These are phyloP conservation scores for Darevskia nairensis DNA, from an alignment of 2,797 vertebrate genomes.

Conservation along the genomic window DNA sequence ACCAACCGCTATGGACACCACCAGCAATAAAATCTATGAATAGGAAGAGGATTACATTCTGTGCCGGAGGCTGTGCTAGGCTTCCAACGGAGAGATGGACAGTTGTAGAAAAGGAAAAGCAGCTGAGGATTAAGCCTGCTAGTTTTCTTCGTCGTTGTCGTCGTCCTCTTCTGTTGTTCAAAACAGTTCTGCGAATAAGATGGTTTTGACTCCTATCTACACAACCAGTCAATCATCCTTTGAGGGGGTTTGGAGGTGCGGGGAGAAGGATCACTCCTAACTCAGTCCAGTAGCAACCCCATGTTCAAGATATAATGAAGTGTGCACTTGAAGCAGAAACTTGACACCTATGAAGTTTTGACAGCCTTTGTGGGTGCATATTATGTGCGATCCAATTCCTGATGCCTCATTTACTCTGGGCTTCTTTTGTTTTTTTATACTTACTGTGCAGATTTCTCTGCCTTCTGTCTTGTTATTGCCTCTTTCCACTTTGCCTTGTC, in stretches of 20 bases:
- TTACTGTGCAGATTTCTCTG: conserved; percentile 46
- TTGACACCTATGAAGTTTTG: conserved; percentile 49
- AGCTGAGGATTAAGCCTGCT: not conserved
- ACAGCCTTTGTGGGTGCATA: conserved; percentile 49
- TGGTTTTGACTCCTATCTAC: conserved; percentile 8
- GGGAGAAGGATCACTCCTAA: not conserved
- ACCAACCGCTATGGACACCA: not conserved
- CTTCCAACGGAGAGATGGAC: not conserved
- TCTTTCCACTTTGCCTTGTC: conserved; percentile 44
- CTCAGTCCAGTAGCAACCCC: conserved; percentile 39
- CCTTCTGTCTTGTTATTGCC: conserved; percentile 61
- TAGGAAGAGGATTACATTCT: not conserved
- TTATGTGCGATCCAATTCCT: conserved; percentile 57
- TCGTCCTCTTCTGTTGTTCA: not conserved
- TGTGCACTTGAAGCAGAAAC: conserved; percentile 58
- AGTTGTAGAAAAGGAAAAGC: not conserved
- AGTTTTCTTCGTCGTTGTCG: not conserved
- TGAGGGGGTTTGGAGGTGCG: not conserved
- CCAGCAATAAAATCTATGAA: not conserved
- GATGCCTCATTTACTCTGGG: conserved; percentile 48
- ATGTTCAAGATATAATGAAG: conserved; percentile 42
- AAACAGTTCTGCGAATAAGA: not conserved
- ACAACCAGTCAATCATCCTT: conserved; percentile 23
- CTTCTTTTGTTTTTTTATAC: conserved; percentile 39
- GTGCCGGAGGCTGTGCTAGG: not conserved